Percentiles rank a stretch among this genome's conserved stretches.
Conservation (phyloP, 2,797 vertebrate genomes). For the Acanthiza pusilla region DNA sequence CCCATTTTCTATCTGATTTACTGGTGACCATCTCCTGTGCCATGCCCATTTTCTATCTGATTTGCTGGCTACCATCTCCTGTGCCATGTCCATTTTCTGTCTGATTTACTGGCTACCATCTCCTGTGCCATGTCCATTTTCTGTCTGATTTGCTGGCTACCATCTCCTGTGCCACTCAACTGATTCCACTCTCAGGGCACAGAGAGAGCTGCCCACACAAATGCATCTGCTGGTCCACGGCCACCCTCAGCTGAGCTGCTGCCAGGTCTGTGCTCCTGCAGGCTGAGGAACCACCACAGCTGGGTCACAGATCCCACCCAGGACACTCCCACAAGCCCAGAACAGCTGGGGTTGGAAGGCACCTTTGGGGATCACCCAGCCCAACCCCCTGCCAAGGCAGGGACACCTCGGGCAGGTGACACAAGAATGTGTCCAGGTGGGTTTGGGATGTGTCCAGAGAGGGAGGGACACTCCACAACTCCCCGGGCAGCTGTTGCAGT, state of each 20-base stretch:
- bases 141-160: neutral
- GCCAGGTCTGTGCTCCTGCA: fast-evolving
- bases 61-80: too few species aligned
- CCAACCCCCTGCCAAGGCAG: neutral
- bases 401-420: neutral
- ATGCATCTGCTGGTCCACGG: neutral
- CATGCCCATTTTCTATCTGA: neutral
- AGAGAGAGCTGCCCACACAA: neutral
- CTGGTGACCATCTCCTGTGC: too few species aligned
- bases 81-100: too few species aligned
- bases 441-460: neutral
- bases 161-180: neutral
- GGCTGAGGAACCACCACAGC: too few species aligned
- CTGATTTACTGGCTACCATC: too few species aligned
- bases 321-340: neutral
- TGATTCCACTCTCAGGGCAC: neutral
- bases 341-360: neutral
- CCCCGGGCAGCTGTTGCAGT: neutral
- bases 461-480: neutral
- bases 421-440: neutral
- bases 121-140: neutral
- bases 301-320: neutral
- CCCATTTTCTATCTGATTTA: neutral
- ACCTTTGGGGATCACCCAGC: neutral
- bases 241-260: neutral